These are phyloP conservation scores for Microhierax caerulescens DNA, from an alignment of 2,797 vertebrate genomes.

Conservation along the genomic window DNA sequence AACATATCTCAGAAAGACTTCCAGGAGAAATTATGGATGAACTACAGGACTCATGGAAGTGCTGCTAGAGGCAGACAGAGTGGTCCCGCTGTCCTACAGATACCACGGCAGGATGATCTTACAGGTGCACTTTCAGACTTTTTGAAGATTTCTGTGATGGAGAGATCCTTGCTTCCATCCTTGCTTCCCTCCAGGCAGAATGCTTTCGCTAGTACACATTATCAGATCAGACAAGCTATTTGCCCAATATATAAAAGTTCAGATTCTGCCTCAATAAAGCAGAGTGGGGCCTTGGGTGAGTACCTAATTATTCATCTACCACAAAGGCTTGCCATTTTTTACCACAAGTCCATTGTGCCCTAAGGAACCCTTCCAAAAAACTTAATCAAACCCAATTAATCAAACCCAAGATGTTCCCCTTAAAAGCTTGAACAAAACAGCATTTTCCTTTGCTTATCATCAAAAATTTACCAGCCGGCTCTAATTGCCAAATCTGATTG, in stretches of 20 bases:
- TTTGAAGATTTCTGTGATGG: neutral
- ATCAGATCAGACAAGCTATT: neutral
- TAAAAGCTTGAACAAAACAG: constrained; percentile 7
- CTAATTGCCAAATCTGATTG: neutral
- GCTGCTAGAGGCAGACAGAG: neutral
- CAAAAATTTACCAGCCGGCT: neutral
- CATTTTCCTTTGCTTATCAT: constrained; percentile 12
- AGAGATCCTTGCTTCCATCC: neutral
- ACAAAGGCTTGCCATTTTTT: neutral
- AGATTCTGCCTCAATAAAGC: neutral
- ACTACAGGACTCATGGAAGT: neutral
- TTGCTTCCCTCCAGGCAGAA: neutral
- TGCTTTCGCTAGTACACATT: neutral
- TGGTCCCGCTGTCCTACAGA: neutral
- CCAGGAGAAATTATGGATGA: neutral
- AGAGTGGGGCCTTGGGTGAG: neutral
- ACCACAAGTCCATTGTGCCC: neutral
- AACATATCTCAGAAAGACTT: neutral
- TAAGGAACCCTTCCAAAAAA: neutral
- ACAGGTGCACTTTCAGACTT: neutral
- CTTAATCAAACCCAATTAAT: neutral
- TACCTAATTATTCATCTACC: neutral
- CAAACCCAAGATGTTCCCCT: neutral
- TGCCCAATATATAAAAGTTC: neutral
- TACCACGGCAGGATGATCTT: neutral